Evolutionary conservation across 2,888 invertebrate species (phyloP), one percentile per base, ranked within the genome.

Genomic region (Dynastes hyllus): DNA sequence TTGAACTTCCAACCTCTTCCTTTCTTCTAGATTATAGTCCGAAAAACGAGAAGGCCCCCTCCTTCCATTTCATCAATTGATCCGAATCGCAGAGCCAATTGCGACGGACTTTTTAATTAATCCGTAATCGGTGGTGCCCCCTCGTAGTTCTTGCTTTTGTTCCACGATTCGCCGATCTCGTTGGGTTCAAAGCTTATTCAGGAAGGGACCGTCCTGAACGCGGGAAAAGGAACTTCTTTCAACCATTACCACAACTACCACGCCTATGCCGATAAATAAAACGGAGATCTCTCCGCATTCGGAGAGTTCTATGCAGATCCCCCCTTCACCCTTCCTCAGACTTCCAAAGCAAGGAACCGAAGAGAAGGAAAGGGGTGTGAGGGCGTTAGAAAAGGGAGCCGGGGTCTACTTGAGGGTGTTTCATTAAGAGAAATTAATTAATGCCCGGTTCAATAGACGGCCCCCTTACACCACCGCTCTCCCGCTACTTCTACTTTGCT

Each of bases 381-480:
- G 45, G 45, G 45, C 11, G 45, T 45, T 45, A 45, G 8, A 45
- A 11, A 45, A 11, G 45, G 45, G 45, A 11, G 45, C 8, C 32
- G 32, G 32, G 45, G 45, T 11, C 22, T 22, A 58, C 55, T 58
- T 4, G 55, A 58, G 55, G 55, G 55, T 58, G 16, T 58, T 58
- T 58, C 55, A 58, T 58, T 58, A 58, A 58, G 55, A 58, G 55
- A 58, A 58, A 58, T 58, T 58, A 58, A 58, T 58, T 58, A 58
- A 58, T 58, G 22, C 55, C 22, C 9, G 55, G 27, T 58, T 58
- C 55, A 58, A 58, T 58, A 58, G 8, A 27, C 22, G 13, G 8
- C 6, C 55, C 22, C 55, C 16, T 11, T 45, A 8, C 45, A 11
- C 45, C 45, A 8, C 32, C 32, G 11, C 45, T 45, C 1, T 45